phyloP scores from a whole-genome alignment of 2,113 vertebrate genomes.

The Engraulis encrasicolus region DNA sequence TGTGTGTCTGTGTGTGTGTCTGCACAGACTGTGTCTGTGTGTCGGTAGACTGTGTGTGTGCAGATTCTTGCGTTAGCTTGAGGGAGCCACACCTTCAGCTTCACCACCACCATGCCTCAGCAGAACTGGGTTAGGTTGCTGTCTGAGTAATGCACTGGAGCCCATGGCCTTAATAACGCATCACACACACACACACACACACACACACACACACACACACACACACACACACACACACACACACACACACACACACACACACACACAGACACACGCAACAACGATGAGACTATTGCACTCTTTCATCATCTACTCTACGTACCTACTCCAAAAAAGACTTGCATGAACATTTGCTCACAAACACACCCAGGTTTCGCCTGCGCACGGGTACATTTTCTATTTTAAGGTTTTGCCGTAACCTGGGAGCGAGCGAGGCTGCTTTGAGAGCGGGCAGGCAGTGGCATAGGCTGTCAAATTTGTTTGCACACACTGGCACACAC shows the following conservation, averaged over 20 bases:
- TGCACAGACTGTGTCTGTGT: too few species aligned
- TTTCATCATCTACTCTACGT: too few species aligned
- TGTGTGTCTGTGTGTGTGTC: too few species aligned
- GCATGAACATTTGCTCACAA: background rate
- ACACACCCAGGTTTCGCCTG: background rate
- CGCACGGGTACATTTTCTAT: background rate
- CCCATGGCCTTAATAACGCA: background rate
- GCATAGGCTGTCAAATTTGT: background rate
- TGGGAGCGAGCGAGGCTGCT: background rate
- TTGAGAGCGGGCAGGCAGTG: background rate
- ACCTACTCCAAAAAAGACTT: too few species aligned
- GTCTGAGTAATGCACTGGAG: background rate
- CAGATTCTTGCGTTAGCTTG: conserved; percentile 27
- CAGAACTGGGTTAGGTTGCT: background rate
- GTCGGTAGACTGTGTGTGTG: conserved; percentile 42
- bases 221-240: background rate
- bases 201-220: background rate
- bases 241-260: background rate
- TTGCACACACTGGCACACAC: background rate
- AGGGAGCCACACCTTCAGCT: background rate
- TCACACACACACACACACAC: background rate
- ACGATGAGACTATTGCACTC: too few species aligned
- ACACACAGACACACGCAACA: background rate
- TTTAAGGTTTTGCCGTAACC: background rate
- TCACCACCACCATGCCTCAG: background rate